Evolutionary conservation across 1,140 invertebrate genomes (phyloP).

Genomic region (Sitobion miscanthi): DNA sequence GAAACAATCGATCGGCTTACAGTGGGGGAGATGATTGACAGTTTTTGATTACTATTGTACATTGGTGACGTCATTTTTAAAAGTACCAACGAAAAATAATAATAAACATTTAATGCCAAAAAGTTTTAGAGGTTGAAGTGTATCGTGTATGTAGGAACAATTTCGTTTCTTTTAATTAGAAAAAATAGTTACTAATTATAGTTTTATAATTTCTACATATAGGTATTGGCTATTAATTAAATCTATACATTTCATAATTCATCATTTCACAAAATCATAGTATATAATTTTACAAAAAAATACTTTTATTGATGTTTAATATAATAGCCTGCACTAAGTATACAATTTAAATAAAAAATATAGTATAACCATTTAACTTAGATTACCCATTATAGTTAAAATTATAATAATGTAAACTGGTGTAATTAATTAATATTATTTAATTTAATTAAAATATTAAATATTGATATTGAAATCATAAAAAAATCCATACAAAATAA

Average conservation of each 20-base stretch:
- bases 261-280: neutral
- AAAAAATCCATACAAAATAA: neutral
- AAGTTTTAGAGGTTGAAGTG: neutral
- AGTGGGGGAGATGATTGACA: constrained; percentile 45
- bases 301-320: neutral
- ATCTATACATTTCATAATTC: neutral
- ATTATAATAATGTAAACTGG: too few relatives aligned
- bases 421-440: neutral
- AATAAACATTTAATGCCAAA: neutral
- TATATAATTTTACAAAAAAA: neutral
- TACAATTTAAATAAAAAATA: neutral
- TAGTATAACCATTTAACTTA: neutral
- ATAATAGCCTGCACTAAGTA: neutral
- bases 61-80: constrained; percentile 16
- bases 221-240: neutral
- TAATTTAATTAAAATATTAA: neutral
- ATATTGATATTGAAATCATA: neutral
- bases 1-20: constrained; percentile 37
- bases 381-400: too few relatives aligned
- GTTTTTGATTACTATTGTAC: constrained; percentile 31
- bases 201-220: neutral
- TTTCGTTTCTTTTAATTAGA: neutral
- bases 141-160: neutral
- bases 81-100: neutral
- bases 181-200: neutral